These are phyloP conservation scores for Panagrolaimus sp. DNA, from an alignment of 1,140 invertebrate genomes.

Conservation along the genomic window DNA sequence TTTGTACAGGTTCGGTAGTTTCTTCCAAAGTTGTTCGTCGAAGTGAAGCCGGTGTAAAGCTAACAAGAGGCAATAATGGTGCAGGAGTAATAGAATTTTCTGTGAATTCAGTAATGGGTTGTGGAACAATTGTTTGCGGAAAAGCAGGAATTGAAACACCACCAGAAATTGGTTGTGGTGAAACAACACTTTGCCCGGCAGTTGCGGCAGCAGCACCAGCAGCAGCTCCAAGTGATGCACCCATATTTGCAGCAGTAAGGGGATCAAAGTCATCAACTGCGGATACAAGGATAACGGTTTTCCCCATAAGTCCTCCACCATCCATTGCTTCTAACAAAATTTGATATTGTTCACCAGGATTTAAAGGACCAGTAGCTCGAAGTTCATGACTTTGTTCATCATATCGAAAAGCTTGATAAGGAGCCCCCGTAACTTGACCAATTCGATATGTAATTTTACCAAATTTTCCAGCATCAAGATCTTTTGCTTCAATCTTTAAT, in stretches of 20 bases:
- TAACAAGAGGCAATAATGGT: conserved; percentile 15
- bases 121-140: conserved; percentile 26
- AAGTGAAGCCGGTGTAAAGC: not conserved
- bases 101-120: conserved; percentile 21
- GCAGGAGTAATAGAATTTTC: conserved; percentile 19
- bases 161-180: conserved; percentile 6
- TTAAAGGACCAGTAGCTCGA: conserved; percentile 39
- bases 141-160: conserved; percentile 16
- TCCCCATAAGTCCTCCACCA: conserved; percentile 41
- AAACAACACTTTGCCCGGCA: conserved; percentile 10
- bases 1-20: conserved; percentile 31
- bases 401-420: conserved; percentile 39
- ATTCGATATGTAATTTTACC: conserved; percentile 38
- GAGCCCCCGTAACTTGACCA: conserved; percentile 39
- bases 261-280: conserved; percentile 23
- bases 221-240: not conserved
- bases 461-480: conserved; percentile 26
- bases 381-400: conserved; percentile 46
- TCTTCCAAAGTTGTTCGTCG: not conserved
- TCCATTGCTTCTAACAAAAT: conserved; percentile 49
- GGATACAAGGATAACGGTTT: conserved; percentile 46
- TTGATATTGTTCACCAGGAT: conserved; percentile 48
- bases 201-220: conserved; percentile 8
- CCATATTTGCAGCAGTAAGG: not conserved
- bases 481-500: conserved; percentile 36